Percentiles rank a stretch among this genome's conserved stretches.
Evolutionary conservation across 1,140 invertebrate species (phyloP).

Genomic region (Drosophila ercepeae): DNA sequence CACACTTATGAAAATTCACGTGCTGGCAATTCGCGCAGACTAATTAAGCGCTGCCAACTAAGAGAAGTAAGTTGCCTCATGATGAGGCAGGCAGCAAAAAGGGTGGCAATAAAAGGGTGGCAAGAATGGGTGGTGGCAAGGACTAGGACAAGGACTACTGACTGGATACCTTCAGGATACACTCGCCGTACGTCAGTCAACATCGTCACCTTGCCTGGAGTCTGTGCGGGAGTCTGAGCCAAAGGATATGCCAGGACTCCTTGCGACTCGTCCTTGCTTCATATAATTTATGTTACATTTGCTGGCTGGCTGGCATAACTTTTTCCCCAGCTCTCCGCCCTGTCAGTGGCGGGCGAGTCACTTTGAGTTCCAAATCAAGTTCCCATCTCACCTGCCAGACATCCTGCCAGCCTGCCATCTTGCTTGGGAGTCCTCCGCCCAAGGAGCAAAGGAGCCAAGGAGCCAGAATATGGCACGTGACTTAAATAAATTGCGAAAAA

Average conservation of each 20-base stretch:
- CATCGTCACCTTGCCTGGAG: conserved; percentile 2
- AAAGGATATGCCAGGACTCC: conserved; percentile 49
- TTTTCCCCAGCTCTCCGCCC: conserved; percentile 33
- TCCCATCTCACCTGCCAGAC: conserved; percentile 3
- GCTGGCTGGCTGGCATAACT: conserved; percentile 76
- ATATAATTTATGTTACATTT: conserved; percentile 82
- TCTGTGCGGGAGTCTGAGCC: conserved; percentile 8
- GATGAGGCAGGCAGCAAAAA: conserved; percentile 43
- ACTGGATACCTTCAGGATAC: not conserved
- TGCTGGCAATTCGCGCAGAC: conserved; percentile 79
- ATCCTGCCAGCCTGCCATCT: too few relatives aligned
- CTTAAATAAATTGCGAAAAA: conserved; percentile 81
- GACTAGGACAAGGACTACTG: not conserved
- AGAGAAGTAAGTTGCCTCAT: conserved; percentile 75
- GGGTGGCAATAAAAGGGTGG: not conserved
- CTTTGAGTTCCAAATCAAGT: conserved; percentile 80
- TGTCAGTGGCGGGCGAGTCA: conserved; percentile 65
- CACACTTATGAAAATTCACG: conserved; percentile 78
- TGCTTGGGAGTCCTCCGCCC: too few relatives aligned
- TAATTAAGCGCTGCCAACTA: conserved; percentile 79
- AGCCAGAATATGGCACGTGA: conserved; percentile 76
- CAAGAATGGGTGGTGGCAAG: not conserved
- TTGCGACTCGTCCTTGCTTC: conserved; percentile 71
- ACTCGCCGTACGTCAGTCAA: not conserved
- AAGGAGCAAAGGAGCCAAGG: conserved; percentile 7